phyloP scores from a whole-genome alignment of 2,797 vertebrate species.

The Microctenopoma steveboyesi region DNA sequence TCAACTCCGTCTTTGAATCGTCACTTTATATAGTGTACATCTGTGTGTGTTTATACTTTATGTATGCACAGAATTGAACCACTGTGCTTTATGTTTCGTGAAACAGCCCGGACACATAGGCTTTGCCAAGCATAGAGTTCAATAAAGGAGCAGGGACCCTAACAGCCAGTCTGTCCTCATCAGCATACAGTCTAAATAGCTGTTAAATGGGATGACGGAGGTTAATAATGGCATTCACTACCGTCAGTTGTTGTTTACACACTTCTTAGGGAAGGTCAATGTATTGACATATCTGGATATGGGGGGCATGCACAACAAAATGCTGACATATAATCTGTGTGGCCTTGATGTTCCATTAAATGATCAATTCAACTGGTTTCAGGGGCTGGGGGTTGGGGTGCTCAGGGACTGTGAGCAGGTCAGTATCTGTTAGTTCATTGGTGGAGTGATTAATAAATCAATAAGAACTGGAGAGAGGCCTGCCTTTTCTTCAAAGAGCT shows the following conservation, averaged over 20 bases:
- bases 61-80: background rate
- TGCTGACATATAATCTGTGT: conserved; percentile 88
- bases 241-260: conserved; percentile 82
- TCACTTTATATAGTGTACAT: too few species aligned
- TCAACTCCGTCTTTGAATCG: too few species aligned
- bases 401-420: conserved; percentile 89
- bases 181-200: conserved; percentile 55
- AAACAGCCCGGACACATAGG: too few species aligned
- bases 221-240: conserved; percentile 57
- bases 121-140: background rate
- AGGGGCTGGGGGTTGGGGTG: conserved; percentile 46
- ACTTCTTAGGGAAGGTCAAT: conserved; percentile 86
- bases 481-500: conserved; percentile 21
- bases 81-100: background rate
- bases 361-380: conserved; percentile 88
- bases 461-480: conserved; percentile 85
- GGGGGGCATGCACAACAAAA: conserved; percentile 75
- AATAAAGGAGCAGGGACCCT: conserved; percentile 3
- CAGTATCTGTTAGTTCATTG: conserved; percentile 98
- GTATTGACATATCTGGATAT: conserved; percentile 86
- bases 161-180: conserved; percentile 24
- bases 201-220: conserved; percentile 51
- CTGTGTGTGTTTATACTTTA: background rate
- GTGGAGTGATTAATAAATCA: conserved; percentile 98
- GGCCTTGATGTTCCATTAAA: conserved; percentile 98